Evolutionary conservation across 2,797 vertebrate genomes (phyloP), one percentile per base, ranked within the genome.

Genomic region (Myotis vivesi): DNA sequence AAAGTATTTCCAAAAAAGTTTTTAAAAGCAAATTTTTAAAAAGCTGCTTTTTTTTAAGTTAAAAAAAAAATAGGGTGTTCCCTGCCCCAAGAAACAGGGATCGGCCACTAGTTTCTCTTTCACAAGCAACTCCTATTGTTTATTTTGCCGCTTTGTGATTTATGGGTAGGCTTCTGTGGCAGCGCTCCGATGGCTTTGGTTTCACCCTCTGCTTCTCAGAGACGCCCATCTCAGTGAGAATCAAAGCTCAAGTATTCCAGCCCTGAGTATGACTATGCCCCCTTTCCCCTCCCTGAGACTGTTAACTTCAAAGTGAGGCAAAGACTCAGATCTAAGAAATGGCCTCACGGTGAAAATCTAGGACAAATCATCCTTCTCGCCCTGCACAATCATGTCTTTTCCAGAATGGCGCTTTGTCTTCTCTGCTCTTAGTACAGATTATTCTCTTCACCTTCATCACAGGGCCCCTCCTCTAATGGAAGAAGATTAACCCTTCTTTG

Each of bases 371-470:
- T 57, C 76, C 68, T 84, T 33, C 86, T 55, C 2, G 0, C 68
- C 59, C 44, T 17, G 82, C 57, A 23, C 57, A 2, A 62, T 62
- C n/a, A 89, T 95, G 90, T 87, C 36, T 28, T 62, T 36, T 84
- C 81, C 71, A 30, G 90, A 94, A 87, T 41, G 44, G 69, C 59
- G 71, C 80, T 95, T 89, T 95, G 84, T 95, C 95, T 87, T 89
- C 77, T 76, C 68, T 55, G 84, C 73, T 64, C 84, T 76, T 94
- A 72, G 23, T 13, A 93, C 85, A 76, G 89, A 95, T 96, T 91
- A 95, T 92, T 95, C 79, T 94, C 95, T 95, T 96, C 93, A 96
- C 96, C 95, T 97, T 87, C 53, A 6, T 69, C 89, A 66, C 83
- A 53, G 0, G 12, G 73, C 73, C 69, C 25, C 51, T 82, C 87